Evolutionary conservation across 1,140 invertebrate species (phyloP).

Genomic region (Drosophila nikananu): DNA sequence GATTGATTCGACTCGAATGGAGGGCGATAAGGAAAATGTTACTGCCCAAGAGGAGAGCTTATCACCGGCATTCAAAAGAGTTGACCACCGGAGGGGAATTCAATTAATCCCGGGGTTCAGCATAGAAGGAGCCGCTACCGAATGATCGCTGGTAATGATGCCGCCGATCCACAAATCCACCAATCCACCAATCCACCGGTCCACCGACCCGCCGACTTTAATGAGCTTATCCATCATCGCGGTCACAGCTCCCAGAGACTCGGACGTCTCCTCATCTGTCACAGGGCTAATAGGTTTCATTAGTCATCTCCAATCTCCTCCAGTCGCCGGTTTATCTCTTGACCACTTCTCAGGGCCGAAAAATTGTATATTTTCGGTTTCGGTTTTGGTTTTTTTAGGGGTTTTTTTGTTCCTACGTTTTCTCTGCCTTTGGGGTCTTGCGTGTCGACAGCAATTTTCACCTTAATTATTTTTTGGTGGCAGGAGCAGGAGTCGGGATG

Average conservation of each 20-base stretch:
- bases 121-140: conserved; percentile 49
- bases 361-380: conserved; percentile 23
- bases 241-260: conserved; percentile 35
- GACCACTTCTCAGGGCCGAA: conserved; percentile 68
- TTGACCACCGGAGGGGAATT: conserved; percentile 65
- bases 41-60: conserved; percentile 13
- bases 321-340: conserved; percentile 58
- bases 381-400: conserved; percentile 14
- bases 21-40: conserved; percentile 68
- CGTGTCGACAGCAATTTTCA: conserved; percentile 84
- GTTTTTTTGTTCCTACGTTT: conserved; percentile 12
- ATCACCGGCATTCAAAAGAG: conserved; percentile 16
- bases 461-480: conserved; percentile 79
- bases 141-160: conserved; percentile 46
- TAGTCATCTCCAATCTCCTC: conserved; percentile 71
- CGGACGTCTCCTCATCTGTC: conserved; percentile 65
- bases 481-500: conserved; percentile 11
- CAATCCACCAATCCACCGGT: conserved; percentile 1
- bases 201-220: conserved; percentile 50
- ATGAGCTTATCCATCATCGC: conserved; percentile 82
- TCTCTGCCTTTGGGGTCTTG: conserved; percentile 52
- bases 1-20: conserved; percentile 39
- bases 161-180: conserved; percentile 1
- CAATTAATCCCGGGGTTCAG: conserved; percentile 67
- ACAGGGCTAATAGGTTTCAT: conserved; percentile 82